Conservation (phyloP, 2,888 invertebrate genomes). For the Cephalotes varians region DNA sequence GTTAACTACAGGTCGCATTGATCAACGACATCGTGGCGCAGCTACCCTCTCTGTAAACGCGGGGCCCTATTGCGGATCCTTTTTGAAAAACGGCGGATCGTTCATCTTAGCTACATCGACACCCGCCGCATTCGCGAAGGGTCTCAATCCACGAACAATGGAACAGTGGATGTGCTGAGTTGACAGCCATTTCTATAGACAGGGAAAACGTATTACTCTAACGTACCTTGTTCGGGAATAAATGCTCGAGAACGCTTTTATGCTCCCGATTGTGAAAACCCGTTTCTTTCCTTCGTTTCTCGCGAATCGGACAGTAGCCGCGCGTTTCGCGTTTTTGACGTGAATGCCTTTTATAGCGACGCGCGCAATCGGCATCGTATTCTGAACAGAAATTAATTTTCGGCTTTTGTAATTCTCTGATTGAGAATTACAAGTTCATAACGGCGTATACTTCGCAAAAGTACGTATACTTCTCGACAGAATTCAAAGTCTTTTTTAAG, state of each 20-base stretch:
- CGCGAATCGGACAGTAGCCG: not conserved
- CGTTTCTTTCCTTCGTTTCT: slow-evolving; percentile 33
- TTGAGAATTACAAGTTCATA: not conserved
- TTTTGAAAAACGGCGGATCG: slow-evolving; percentile 47
- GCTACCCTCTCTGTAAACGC: slow-evolving; percentile 29
- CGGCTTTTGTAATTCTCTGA: not conserved
- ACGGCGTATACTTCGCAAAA: not conserved
- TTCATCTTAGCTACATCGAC: slow-evolving; percentile 55
- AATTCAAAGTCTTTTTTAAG: not conserved
- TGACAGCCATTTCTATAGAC: slow-evolving; percentile 56
- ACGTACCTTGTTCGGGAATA: slow-evolving; percentile 49
- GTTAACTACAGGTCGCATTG: slow-evolving; percentile 48
- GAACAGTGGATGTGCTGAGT: slow-evolving; percentile 52
- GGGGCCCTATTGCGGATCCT: slow-evolving; percentile 31
- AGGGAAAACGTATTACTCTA: slow-evolving; percentile 55
- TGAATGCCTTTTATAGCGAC: not conserved
- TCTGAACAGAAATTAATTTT: slow-evolving; percentile 26
- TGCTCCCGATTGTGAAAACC: slow-evolving; percentile 44
- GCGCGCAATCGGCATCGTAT: not conserved
- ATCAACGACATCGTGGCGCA: slow-evolving; percentile 37
- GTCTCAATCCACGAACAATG: slow-evolving; percentile 54
- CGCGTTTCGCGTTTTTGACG: not conserved
- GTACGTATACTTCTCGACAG: no score
- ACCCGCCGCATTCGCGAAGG: slow-evolving; percentile 44
- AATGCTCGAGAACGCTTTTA: slow-evolving; percentile 51